These are phyloP conservation scores for Acanthococcus lagerstroemiae DNA, from an alignment of 2,888 invertebrate genomes.

Conservation along the genomic window DNA sequence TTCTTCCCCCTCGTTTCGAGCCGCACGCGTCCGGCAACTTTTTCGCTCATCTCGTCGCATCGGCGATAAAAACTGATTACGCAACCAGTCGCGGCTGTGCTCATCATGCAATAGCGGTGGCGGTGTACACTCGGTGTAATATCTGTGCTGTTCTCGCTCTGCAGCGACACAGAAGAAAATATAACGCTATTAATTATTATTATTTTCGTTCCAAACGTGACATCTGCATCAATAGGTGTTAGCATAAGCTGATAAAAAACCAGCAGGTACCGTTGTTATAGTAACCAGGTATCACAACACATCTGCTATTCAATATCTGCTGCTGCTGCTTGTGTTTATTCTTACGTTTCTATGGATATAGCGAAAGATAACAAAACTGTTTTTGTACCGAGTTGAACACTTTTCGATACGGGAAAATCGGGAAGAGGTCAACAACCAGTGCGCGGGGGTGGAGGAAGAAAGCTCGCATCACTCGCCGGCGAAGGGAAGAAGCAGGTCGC, in stretches of 20 bases:
- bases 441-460: no score
- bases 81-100: no score
- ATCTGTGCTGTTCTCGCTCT: no score
- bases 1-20: no score
- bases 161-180: not conserved
- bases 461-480: no score
- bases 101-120: no score
- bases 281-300: conserved; percentile 28
- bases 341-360: conserved; percentile 30
- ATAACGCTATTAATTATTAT: not conserved
- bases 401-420: not conserved
- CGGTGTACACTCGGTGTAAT: no score
- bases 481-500: no score
- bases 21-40: no score
- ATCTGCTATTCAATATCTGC: conserved; percentile 30
- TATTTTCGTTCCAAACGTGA: conserved; percentile 20
- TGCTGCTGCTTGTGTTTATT: conserved; percentile 21
- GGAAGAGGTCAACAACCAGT: not conserved
- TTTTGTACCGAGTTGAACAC: not conserved
- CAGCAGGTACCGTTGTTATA: conserved; percentile 26
- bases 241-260: conserved; percentile 23
- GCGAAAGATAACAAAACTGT: conserved; percentile 29
- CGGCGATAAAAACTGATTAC: no score
- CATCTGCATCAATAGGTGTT: conserved; percentile 30
- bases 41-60: no score